Evolutionary conservation across 1,140 invertebrate genomes (phyloP).

Genomic region (Ostrea denselamellosa): DNA sequence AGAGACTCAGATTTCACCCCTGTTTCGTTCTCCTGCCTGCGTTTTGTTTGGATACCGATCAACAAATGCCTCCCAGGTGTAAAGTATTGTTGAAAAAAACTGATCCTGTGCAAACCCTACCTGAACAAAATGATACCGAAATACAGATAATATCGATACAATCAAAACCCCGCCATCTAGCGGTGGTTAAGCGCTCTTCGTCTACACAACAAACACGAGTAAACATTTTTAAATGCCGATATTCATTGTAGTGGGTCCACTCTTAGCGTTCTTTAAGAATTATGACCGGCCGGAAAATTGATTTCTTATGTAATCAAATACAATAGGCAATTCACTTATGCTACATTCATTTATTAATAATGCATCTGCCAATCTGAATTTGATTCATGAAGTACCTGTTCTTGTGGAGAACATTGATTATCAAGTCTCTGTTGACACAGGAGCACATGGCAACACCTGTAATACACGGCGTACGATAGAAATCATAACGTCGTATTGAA

Average conservation of each 20-base stretch:
- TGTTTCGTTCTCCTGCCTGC: neutral
- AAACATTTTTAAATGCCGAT: constrained; percentile 23
- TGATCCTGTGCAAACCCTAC: neutral
- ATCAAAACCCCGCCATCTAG: constrained; percentile 6
- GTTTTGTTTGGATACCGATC: constrained; percentile 6
- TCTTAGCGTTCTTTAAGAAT: neutral
- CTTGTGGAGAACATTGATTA: neutral
- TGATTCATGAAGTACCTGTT: neutral
- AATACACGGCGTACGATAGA: too few relatives aligned
- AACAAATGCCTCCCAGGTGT: neutral
- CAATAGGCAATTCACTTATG: neutral
- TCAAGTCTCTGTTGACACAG: neutral
- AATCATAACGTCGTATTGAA: too few relatives aligned
- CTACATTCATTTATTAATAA: constrained; percentile 19
- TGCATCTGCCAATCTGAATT: neutral
- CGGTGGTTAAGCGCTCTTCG: neutral
- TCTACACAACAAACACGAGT: neutral
- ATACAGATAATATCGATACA: neutral
- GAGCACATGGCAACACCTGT: too few relatives aligned
- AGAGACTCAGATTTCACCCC: neutral
- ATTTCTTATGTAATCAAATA: neutral
- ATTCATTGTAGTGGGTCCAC: neutral
- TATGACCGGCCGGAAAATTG: constrained; percentile 26
- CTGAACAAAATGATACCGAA: neutral
- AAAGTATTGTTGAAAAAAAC: neutral